phyloP scores from a whole-genome alignment of 2,797 vertebrate species.

The Margarornis squamiger region DNA sequence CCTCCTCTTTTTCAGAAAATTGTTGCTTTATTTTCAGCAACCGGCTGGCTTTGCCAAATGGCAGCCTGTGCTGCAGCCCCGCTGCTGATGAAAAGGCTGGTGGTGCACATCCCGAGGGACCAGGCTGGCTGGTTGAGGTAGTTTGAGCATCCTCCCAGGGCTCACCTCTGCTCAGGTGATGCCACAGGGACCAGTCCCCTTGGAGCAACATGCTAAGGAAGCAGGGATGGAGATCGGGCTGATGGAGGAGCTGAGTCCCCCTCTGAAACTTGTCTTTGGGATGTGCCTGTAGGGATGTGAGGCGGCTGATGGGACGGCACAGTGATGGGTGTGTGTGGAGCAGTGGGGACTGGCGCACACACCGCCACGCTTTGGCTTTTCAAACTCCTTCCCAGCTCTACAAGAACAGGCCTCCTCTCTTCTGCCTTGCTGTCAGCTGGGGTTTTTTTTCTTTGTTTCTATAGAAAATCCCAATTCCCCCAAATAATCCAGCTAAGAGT shows the following conservation, averaged over 20 bases:
- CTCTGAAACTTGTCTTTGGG: neutral
- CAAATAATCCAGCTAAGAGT: constrained; percentile 60
- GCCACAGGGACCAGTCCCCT: accelerated
- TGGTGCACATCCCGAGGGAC: neutral
- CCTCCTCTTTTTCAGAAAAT: constrained; percentile 7
- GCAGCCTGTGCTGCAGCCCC: accelerated
- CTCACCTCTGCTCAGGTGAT: neutral
- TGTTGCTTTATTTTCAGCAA: neutral
- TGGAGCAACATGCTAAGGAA: neutral
- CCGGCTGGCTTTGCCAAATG: neutral
- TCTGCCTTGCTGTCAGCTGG: constrained; percentile 13
- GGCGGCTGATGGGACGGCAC: accelerated
- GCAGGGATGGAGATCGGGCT: neutral
- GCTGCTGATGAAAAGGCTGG: accelerated
- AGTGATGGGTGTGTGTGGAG: accelerated
- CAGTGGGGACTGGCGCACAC: neutral
- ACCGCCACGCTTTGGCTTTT: neutral
- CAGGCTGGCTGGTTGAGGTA: neutral
- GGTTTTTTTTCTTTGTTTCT: constrained; percentile 45
- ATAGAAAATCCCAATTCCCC: constrained; percentile 61
- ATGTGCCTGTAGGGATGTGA: neutral
- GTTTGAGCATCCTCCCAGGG: neutral
- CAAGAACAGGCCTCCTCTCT: constrained; percentile 13
- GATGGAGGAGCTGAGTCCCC: neutral
- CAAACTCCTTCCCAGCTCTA: constrained; percentile 19